These are phyloP conservation scores for Ephialtes manifestator DNA, from an alignment of 2,888 invertebrate genomes.

Conservation along the genomic window DNA sequence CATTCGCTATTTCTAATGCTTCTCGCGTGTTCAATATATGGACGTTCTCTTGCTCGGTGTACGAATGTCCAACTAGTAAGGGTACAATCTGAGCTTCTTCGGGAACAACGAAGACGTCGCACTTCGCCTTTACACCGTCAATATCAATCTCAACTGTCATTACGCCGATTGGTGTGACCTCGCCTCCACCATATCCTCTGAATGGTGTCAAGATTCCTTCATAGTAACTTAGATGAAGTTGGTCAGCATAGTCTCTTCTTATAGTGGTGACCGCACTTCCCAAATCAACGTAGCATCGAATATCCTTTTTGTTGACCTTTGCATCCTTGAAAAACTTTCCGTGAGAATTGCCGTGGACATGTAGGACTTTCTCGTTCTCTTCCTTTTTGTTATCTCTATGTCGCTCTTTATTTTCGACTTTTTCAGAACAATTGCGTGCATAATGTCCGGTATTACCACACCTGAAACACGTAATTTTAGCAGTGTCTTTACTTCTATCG, in stretches of 20 bases:
- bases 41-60: slow-evolving; percentile 66
- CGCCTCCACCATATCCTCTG: slow-evolving; percentile 9
- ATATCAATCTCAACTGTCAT: too few species aligned
- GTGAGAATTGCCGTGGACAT: slow-evolving; percentile 5
- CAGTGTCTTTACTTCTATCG: background rate
- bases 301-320: background rate
- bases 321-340: slow-evolving; percentile 13
- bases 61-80: slow-evolving; percentile 16
- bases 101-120: slow-evolving; percentile 5
- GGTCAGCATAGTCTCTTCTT: background rate
- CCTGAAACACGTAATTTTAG: background rate
- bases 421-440: background rate
- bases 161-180: background rate
- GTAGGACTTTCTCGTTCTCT: background rate
- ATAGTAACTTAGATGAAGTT: background rate
- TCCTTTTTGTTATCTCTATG: background rate
- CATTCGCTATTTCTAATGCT: slow-evolving; percentile 53
- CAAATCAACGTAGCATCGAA: too few species aligned
- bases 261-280: background rate
- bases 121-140: too few species aligned
- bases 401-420: background rate
- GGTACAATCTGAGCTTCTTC: slow-evolving; percentile 11
- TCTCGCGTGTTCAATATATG: slow-evolving; percentile 65
- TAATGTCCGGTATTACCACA: slow-evolving; percentile 6
- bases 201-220: background rate